Base-by-base conservation (phyloP, 2,888 invertebrate genomes). In the Leptopilina syphax region DNA sequence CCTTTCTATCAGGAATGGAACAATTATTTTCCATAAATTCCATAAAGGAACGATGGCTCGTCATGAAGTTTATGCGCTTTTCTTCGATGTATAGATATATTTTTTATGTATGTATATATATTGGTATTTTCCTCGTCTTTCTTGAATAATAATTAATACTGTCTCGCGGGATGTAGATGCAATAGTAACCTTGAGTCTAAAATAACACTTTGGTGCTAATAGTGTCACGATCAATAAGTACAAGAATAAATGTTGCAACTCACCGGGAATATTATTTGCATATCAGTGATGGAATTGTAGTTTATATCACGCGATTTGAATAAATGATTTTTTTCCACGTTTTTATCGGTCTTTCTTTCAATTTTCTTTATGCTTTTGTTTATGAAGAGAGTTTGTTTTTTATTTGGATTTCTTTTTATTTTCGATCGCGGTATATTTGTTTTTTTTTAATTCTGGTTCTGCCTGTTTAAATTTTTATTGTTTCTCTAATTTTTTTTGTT, bases 211-310 rank as follows among this genome's bases (percentile, higher is more conserved):
- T 3, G 13, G 9, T 8, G 73, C 41, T 73, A 73, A 60, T 60
- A 73, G 57, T 70, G n/a, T n/a, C 27, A n/a, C 54, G 70, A 57
- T 70, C 70, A 57, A 70, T 70, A 70, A 18, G 54, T 70, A 57
- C 54, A 5, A 70, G 27, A 34, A 70, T 70, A 57, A 54, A 57
- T 57, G 2, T 3, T 54, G 54, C 24, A 54, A 70, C 8, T 54
- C 70, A 70, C 50, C 50, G 50, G 50, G 50, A 50, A 50, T 10
- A 50, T 50, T 50, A 50, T 50, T 50, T 50, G 50, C 50, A 50
- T 50, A 50, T 50, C 50, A 50, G 50, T 50, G 50, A 10, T 50
- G 50, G 50, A 50, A 50, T 50, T 50, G 50, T 10, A 8, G 12
- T 50, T 50, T 50, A 9, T 10, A 50, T 10, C 50, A 50, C 50